phyloP scores from a whole-genome alignment of 2,797 vertebrate species.

The Allobates femoralis region DNA sequence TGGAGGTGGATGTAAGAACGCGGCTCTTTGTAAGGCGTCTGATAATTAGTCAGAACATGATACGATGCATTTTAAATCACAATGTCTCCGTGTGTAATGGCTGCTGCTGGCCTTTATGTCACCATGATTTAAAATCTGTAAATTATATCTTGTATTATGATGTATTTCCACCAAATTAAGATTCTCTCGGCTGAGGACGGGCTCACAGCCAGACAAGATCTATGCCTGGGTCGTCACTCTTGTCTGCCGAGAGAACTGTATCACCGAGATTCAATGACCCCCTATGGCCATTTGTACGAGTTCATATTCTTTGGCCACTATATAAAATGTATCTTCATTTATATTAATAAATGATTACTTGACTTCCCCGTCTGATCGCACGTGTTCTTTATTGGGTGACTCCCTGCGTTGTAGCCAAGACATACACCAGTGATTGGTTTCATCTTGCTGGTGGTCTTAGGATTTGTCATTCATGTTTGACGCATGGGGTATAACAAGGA shows the following conservation, averaged over 20 bases:
- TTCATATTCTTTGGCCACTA: slow-evolving; percentile 13
- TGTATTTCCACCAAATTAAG: slow-evolving; percentile 54
- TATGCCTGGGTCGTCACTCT: slow-evolving; percentile 36
- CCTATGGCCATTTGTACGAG: slow-evolving; percentile 26
- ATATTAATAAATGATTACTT: background rate
- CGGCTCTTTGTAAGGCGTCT: slow-evolving; percentile 17
- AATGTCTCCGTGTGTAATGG: slow-evolving; percentile 36
- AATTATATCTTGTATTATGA: slow-evolving; percentile 56
- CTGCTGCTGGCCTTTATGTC: slow-evolving; percentile 59
- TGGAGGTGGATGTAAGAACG: slow-evolving; percentile 3
- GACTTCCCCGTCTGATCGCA: background rate
- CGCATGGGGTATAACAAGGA: background rate
- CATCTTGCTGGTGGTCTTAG: too few species aligned
- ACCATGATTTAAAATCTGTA: slow-evolving; percentile 54
- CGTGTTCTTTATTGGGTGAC: background rate
- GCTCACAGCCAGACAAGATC: slow-evolving; percentile 39
- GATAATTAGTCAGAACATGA: slow-evolving; percentile 52
- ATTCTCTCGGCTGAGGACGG: slow-evolving; percentile 25
- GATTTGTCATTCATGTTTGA: too few species aligned
- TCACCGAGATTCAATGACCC: slow-evolving; percentile 19
- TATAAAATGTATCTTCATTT: slow-evolving; percentile 3
- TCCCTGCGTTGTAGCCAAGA: background rate
- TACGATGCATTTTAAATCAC: slow-evolving; percentile 56
- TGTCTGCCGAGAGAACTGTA: slow-evolving; percentile 32
- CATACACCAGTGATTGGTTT: background rate